Evolutionary conservation across 2,888 invertebrate species (phyloP).

Genomic region (Temnothorax rugatulus): DNA sequence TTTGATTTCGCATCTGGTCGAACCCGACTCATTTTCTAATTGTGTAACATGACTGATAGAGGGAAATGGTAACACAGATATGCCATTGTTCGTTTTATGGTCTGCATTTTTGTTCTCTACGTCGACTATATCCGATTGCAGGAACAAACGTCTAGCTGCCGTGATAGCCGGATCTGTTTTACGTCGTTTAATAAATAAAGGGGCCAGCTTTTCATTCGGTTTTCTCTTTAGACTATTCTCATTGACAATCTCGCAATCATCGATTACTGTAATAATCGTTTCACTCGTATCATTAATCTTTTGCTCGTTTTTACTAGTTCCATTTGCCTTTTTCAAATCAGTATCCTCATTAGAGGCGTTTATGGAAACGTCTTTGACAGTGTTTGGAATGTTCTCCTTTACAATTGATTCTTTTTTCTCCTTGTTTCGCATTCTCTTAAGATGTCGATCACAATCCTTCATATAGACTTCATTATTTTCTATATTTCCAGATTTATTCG

Average conservation of each 20-base stretch:
- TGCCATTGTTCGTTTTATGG: slow-evolving; percentile 83
- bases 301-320: not conserved
- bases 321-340: slow-evolving; percentile 19
- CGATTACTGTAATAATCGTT: not conserved
- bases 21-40: slow-evolving; percentile 57
- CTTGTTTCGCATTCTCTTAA: not conserved
- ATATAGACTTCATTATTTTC: not conserved
- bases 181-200: slow-evolving; percentile 89
- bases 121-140: slow-evolving; percentile 91
- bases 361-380: not conserved
- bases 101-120: slow-evolving; percentile 88
- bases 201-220: slow-evolving; percentile 87
- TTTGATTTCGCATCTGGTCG: slow-evolving; percentile 45
- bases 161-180: slow-evolving; percentile 88
- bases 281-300: not conserved
- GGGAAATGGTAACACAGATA: slow-evolving; percentile 87
- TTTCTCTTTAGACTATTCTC: slow-evolving; percentile 70
- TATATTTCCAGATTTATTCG: slow-evolving; percentile 28
- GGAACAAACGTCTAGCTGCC: slow-evolving; percentile 90
- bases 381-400: not conserved
- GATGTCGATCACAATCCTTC: not conserved
- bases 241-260: not conserved
- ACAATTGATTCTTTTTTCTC: slow-evolving; percentile 14
- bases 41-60: slow-evolving; percentile 90
- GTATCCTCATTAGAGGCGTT: not conserved